Conservation (phyloP, 2,888 invertebrate genomes). For the Apoda limacodes region DNA sequence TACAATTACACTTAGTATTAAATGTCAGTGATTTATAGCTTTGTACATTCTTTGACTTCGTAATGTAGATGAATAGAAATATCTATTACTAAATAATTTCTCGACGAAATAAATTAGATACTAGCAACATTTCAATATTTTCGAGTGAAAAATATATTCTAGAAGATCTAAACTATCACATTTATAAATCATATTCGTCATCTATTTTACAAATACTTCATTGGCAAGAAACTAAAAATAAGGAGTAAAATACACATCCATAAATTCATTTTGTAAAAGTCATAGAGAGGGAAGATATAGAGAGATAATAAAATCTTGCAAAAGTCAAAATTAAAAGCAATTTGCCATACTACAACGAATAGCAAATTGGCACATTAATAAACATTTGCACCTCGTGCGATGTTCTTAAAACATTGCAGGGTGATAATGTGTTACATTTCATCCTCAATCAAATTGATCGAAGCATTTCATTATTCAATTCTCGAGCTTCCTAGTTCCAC, state of each 20-base stretch:
- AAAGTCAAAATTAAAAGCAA: slow-evolving; percentile 36
- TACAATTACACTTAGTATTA: too few relatives aligned
- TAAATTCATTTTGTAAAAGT: slow-evolving; percentile 47
- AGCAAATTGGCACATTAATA: slow-evolving; percentile 47
- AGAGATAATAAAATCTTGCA: slow-evolving; percentile 35
- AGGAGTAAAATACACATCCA: slow-evolving; percentile 40
- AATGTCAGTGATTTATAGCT: too few relatives aligned
- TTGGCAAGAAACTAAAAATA: slow-evolving; percentile 62
- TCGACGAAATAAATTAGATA: slow-evolving; percentile 38
- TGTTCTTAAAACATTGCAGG: slow-evolving; percentile 57
- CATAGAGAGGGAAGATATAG: slow-evolving; percentile 62
- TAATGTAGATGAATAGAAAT: too few relatives aligned
- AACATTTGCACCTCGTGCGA: slow-evolving; percentile 31
- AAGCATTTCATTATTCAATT: neutral
- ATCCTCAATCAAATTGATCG: neutral
- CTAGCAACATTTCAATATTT: slow-evolving; percentile 38
- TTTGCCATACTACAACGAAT: slow-evolving; percentile 60
- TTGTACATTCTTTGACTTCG: too few relatives aligned
- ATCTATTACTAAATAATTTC: too few relatives aligned
- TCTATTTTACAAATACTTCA: slow-evolving; percentile 58
- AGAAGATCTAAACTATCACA: slow-evolving; percentile 65
- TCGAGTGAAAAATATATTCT: slow-evolving; percentile 39
- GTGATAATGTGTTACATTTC: slow-evolving; percentile 29
- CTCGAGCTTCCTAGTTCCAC: too few relatives aligned
- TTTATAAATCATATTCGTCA: slow-evolving; percentile 41